These are phyloP conservation scores for Sebastolobus altivelis DNA, from an alignment of 2,797 vertebrate species.

Conservation along the genomic window DNA sequence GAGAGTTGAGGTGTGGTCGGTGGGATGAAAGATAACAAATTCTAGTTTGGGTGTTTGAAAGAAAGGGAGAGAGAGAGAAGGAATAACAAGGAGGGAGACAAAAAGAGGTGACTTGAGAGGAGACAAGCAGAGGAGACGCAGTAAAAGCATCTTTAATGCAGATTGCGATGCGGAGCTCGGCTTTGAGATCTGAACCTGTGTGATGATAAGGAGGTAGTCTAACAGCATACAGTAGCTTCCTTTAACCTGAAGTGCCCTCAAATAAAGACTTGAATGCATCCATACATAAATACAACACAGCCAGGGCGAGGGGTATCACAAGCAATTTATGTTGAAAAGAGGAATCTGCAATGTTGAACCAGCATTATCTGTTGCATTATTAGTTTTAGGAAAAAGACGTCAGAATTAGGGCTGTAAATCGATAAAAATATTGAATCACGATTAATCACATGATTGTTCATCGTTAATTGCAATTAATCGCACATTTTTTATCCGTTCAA, in stretches of 20 bases:
- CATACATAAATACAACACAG: constrained; percentile 1
- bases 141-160: constrained; percentile 38
- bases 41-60: constrained; percentile 36
- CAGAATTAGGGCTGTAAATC: no score
- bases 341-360: not conserved
- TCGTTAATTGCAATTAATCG: no score
- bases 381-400: not conserved
- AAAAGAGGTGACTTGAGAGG: constrained; percentile 4
- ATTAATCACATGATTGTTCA: no score
- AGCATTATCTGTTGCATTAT: not conserved
- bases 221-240: not conserved
- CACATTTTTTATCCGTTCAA: no score
- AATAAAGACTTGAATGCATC: not conserved
- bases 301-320: not conserved
- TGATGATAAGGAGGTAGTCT: constrained; percentile 20
- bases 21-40: constrained; percentile 47
- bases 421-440: accelerated
- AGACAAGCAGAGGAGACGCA: constrained; percentile 6
- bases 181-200: constrained; percentile 42
- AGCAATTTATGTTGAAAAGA: not conserved
- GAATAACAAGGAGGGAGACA: constrained; percentile 35
- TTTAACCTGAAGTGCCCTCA: constrained; percentile 11
- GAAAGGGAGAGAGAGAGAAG: not conserved
- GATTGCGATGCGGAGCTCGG: constrained; percentile 17
- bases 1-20: constrained; percentile 27